A percentile compares a stretch with the other conserved stretches of the same genome.
Conservation (phyloP, 1,140 invertebrate genomes). For the Ganaspis sp. region DNA sequence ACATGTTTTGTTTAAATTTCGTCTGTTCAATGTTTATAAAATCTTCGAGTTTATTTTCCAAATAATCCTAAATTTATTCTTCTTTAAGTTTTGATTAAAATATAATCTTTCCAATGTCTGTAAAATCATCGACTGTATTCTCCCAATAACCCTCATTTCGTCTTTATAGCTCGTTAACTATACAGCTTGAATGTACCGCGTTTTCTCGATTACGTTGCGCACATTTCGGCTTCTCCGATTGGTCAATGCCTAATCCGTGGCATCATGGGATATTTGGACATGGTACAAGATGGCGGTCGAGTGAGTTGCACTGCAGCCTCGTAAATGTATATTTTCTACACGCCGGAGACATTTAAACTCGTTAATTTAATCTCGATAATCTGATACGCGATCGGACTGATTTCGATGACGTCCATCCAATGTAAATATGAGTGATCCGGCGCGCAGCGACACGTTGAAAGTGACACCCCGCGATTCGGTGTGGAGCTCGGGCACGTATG, state of each 20-base stretch:
- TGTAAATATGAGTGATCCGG: constrained; percentile 65
- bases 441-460: constrained; percentile 59
- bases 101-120: too few species aligned
- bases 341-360: constrained; percentile 34
- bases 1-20: too few species aligned
- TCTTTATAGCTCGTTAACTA: too few species aligned
- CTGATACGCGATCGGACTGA: constrained; percentile 47
- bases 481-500: constrained; percentile 65
- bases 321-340: constrained; percentile 67
- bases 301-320: constrained; percentile 64
- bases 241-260: constrained; percentile 62
- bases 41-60: too few species aligned
- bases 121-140: too few species aligned
- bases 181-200: constrained; percentile 8
- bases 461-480: constrained; percentile 66
- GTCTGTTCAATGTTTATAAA: too few species aligned
- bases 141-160: too few species aligned
- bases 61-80: too few species aligned
- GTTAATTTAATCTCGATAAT: constrained; percentile 46
- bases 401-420: constrained; percentile 41
- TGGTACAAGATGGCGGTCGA: constrained; percentile 71
- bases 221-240: constrained; percentile 47
- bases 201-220: constrained; percentile 15
- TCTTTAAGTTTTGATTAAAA: too few species aligned
- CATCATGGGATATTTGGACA: constrained; percentile 68